phyloP scores from a whole-genome alignment of 2,888 invertebrate species.

The Gasteruption jaculator region DNA sequence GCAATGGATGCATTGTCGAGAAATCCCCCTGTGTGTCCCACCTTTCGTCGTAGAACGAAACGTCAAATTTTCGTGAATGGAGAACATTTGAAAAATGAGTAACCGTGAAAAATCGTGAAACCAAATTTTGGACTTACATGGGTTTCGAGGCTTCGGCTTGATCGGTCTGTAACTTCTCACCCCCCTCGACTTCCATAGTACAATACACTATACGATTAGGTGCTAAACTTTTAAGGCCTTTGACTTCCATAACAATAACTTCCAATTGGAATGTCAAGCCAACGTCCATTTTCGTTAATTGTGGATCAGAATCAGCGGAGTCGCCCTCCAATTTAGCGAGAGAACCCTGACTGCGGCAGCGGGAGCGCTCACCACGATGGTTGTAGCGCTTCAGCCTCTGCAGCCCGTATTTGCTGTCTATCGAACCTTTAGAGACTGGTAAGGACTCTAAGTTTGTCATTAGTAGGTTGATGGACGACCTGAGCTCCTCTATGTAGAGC shows the following conservation, averaged over 20 bases:
- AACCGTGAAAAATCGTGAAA: background rate
- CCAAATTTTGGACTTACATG: constrained; percentile 61
- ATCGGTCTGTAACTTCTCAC: constrained; percentile 97
- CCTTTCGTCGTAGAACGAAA: constrained; percentile 53
- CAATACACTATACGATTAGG: constrained; percentile 98
- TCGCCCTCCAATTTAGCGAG: constrained; percentile 91
- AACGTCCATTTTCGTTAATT: constrained; percentile 96
- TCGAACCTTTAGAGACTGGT: constrained; percentile 96
- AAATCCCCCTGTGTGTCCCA: constrained; percentile 99
- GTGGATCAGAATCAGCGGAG: constrained; percentile 91
- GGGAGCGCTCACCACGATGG: constrained; percentile 59
- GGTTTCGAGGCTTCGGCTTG: constrained; percentile 99
- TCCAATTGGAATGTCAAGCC: constrained; percentile 95
- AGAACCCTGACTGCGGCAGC: constrained; percentile 76
- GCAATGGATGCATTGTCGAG: constrained; percentile 94
- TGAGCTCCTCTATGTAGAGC: constrained; percentile 96
- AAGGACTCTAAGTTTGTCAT: constrained; percentile 99
- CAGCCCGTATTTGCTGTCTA: constrained; percentile 95
- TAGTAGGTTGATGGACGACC: constrained; percentile 94
- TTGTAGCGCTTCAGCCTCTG: constrained; percentile 98
- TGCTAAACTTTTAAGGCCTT: constrained; percentile 93
- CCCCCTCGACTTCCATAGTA: constrained; percentile 99
- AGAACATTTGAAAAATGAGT: constrained; percentile 4
- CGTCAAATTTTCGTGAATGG: background rate
- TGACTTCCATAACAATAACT: constrained; percentile 98